Evolutionary conservation across 2,888 invertebrate genomes (phyloP).

Genomic region (Drosophila rubida): DNA sequence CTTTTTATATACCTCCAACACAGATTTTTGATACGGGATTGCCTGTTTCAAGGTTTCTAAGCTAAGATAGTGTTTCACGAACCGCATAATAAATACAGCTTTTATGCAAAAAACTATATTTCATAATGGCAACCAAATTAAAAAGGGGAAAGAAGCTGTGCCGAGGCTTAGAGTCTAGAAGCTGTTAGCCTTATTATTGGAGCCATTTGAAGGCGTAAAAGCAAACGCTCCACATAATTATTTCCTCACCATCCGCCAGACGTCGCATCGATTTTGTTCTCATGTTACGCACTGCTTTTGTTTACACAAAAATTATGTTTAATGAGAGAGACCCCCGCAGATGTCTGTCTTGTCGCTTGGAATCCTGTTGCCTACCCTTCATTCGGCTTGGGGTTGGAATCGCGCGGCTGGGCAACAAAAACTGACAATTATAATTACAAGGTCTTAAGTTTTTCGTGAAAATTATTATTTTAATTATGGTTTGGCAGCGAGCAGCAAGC

Average conservation of each 20-base stretch:
- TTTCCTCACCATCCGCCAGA: constrained; percentile 14
- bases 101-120: constrained; percentile 4
- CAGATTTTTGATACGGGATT: neutral
- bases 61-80: neutral
- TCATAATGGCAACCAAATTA: neutral
- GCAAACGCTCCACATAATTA: constrained; percentile 50
- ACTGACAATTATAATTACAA: constrained; percentile 84
- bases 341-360: neutral
- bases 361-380: neutral
- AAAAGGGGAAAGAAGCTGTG: neutral
- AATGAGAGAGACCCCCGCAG: constrained; percentile 61
- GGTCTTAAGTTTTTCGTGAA: constrained; percentile 83
- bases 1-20: neutral
- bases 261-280: constrained; percentile 75
- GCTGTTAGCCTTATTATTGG: neutral
- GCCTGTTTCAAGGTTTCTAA: neutral
- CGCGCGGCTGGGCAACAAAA: constrained; percentile 48
- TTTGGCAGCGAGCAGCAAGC: constrained; percentile 10
- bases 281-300: constrained; percentile 73
- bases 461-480: constrained; percentile 84
- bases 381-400: constrained; percentile 54
- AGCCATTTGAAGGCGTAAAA: constrained; percentile 35
- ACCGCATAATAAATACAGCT: neutral
- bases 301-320: constrained; percentile 80
- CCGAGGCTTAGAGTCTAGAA: neutral